Base-by-base conservation (phyloP, 2,113 vertebrate genomes). In the Tupaia chinensis region DNA sequence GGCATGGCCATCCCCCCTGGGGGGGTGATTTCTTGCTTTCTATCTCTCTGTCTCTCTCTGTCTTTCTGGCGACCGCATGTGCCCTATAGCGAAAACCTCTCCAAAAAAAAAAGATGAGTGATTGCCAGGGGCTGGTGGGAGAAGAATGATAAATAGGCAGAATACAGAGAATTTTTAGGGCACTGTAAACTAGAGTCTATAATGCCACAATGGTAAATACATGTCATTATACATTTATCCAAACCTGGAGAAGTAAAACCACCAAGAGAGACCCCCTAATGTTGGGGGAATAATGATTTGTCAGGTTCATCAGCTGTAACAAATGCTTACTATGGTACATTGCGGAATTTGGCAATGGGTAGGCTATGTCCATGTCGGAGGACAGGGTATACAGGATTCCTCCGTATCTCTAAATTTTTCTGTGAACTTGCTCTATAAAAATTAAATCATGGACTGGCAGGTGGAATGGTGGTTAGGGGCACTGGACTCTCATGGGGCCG, bases 301-400 rank as follows among this genome's bases (percentile, higher is more conserved):
- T 53, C 25, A 11, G 53, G 25, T 14, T 53, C 16, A 54, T 54
- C 3, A 20, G 4, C 27, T 76, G 1, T 34, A 60, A 11, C 13
- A 29, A 79, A 13, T 27, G 20, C 53, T 8, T 66, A 25, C 15
- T n/a, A 54, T 77, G 19, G 27, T 54, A 44, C 44, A 44, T 44
- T 44, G 14, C 15, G 11, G 1, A 11, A 27, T 19, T 12, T 9
- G 44, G 87, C 7, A 60, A 32, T 3, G 9, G 60, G 13, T 9
- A 29, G 12, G 32, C 3, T 34, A 2, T 32, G 9, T 22, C 20
- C 7, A 7, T 25, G 0, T 5, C 22, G 53, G 32, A 8, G 13
- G 6, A 58, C n/a, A 4, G 11, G 53, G 9, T 19, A 19, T 25
- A 6, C 44, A 44, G 7, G 29, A 65, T 20, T 56, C n/a, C 13